Percentiles rank a stretch among this genome's conserved stretches.
Evolutionary conservation across 37 sponge, comb jelly and placozoan genomes (phyloP).

Genomic region (Trichoplax adhaerens): DNA sequence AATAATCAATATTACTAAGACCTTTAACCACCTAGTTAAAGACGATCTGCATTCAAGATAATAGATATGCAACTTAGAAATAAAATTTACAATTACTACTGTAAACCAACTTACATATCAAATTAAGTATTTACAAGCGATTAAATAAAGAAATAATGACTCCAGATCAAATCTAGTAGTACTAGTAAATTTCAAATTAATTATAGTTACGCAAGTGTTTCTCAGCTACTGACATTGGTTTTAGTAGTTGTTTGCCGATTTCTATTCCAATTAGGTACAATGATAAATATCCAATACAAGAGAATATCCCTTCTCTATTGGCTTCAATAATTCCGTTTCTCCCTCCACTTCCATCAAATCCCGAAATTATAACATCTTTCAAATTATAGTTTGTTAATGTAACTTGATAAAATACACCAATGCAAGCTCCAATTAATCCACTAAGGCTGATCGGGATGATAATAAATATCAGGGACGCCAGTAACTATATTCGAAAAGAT

Average conservation of each 20-base stretch:
- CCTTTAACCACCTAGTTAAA: neutral
- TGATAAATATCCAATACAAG: conserved; percentile 65
- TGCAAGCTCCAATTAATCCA: neutral
- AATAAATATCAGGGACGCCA: too few species aligned
- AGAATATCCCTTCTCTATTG: conserved; percentile 82
- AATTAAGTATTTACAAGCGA: too few species aligned
- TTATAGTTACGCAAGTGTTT: too few species aligned
- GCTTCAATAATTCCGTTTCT: conserved; percentile 51
- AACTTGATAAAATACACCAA: conserved; percentile 38
- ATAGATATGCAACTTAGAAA: too few species aligned
- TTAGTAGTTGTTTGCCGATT: conserved; percentile 50
- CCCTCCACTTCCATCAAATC: conserved; percentile 38
- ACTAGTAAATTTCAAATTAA: too few species aligned
- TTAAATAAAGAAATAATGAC: too few species aligned
- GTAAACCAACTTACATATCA: too few species aligned
- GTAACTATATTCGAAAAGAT: too few species aligned
- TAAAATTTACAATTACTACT: too few species aligned
- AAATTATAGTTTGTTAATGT: conserved; percentile 24
- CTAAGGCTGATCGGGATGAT: neutral
- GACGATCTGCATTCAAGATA: too few species aligned
- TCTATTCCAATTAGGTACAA: conserved; percentile 57
- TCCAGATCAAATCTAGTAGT: too few species aligned
- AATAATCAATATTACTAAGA: neutral
- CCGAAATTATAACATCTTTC: conserved; percentile 40
- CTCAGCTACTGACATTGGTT: neutral